These are phyloP conservation scores for Crotalus tigris DNA, from an alignment of 2,113 vertebrate genomes.

Conservation along the genomic window DNA sequence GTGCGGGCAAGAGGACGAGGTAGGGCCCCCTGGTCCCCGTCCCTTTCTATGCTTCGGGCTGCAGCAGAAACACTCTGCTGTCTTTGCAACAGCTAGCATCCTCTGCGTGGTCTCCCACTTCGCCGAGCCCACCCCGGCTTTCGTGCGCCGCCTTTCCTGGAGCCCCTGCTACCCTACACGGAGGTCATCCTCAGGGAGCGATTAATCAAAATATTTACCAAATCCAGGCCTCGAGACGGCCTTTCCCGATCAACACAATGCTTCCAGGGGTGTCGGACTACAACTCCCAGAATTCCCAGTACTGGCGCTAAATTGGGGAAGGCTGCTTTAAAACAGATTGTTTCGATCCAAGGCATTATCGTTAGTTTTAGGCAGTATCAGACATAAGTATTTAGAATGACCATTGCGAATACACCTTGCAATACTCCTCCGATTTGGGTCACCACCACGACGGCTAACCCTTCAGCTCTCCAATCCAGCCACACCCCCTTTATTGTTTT, in stretches of 20 bases:
- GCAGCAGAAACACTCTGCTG: too few relatives aligned
- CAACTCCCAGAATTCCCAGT: background rate
- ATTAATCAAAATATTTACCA: background rate
- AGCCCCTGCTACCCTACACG: background rate
- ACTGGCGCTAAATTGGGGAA: background rate
- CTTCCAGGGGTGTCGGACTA: background rate
- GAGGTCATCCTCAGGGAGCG: background rate
- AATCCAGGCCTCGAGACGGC: background rate
- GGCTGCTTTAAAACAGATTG: background rate
- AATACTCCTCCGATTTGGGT: background rate
- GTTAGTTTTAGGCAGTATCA: background rate
- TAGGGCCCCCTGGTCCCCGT: slow-evolving; percentile 46
- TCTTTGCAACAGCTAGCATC: background rate
- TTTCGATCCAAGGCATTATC: background rate
- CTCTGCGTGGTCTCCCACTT: background rate
- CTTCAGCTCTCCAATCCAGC: background rate
- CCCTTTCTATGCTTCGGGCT: background rate
- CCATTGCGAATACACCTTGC: background rate
- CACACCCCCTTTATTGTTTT: background rate
- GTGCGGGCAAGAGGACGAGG: slow-evolving; percentile 83
- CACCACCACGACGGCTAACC: background rate
- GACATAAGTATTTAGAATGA: background rate
- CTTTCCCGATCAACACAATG: background rate
- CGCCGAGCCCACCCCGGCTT: too few relatives aligned
- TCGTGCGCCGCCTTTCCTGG: too few relatives aligned